phyloP scores from a whole-genome alignment of 2,113 vertebrate species.

The Vulpes vulpes region DNA sequence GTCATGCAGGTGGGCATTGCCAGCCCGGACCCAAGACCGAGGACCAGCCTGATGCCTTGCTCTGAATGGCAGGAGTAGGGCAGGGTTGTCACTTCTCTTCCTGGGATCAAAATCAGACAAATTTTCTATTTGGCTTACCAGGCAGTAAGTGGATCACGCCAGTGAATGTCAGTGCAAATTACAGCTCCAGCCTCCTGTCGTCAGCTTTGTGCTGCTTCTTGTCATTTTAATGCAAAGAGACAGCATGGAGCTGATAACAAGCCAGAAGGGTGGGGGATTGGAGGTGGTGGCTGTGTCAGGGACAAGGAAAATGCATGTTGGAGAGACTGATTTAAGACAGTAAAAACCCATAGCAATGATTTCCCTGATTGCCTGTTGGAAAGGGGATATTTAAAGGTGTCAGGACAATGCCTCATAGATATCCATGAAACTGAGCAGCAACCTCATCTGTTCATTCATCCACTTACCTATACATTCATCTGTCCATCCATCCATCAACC shows the following conservation, averaged over 20 bases:
- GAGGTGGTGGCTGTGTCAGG: background rate
- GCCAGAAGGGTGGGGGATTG: background rate
- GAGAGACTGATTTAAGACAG: slow-evolving; percentile 6
- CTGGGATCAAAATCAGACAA: slow-evolving; percentile 68
- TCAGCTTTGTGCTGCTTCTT: slow-evolving; percentile 61
- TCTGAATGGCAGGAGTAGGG: background rate
- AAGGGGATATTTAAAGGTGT: background rate
- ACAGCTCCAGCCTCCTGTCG: slow-evolving; percentile 65
- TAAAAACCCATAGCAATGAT: background rate
- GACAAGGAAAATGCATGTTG: background rate
- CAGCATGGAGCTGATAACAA: slow-evolving; percentile 61
- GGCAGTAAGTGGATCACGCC: slow-evolving; percentile 71
- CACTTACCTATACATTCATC: fast-evolving
- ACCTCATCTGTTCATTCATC: too few relatives aligned
- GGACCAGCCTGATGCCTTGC: background rate
- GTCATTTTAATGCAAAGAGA: slow-evolving; percentile 79
- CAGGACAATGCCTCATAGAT: background rate
- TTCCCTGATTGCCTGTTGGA: background rate
- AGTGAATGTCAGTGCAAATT: slow-evolving; percentile 65
- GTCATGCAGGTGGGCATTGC: fast-evolving
- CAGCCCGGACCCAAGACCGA: fast-evolving
- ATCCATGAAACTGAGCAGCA: background rate
- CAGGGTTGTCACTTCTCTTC: slow-evolving; percentile 54
- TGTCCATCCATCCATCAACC: background rate
- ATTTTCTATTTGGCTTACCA: slow-evolving; percentile 69